Percentiles rank a stretch among this genome's conserved stretches.
Conservation (phyloP, 2,888 invertebrate genomes). For the Oxyscelio sp. region DNA sequence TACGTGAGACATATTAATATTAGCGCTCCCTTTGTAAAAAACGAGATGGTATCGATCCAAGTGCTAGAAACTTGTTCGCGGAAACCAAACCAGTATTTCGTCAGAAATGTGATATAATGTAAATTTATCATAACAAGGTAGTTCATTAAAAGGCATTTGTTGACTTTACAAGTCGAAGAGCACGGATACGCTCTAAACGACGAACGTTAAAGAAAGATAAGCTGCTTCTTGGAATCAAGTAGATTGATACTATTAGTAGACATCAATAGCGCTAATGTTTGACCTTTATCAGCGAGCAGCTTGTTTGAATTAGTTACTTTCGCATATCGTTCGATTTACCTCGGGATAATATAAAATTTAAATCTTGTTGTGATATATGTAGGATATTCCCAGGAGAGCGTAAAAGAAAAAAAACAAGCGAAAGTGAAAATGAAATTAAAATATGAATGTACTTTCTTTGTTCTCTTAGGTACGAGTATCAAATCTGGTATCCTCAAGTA, state of each 20-base stretch:
- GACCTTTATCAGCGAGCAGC: conserved; percentile 24
- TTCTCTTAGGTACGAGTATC: conserved; percentile 49
- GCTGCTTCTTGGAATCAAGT: conserved; percentile 8
- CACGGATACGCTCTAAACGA: not conserved
- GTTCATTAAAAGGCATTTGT: conserved; percentile 56
- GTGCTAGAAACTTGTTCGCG: conserved; percentile 37
- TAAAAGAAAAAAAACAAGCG: too few species aligned
- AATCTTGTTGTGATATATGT: too few species aligned
- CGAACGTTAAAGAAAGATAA: conserved; percentile 30
- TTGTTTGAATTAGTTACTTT: conserved; percentile 2
- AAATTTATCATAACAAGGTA: conserved; percentile 56
- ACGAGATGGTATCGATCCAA: conserved; percentile 51
- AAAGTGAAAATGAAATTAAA: not conserved
- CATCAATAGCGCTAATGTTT: conserved; percentile 36
- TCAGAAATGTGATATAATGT: conserved; percentile 31
- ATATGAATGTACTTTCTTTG: conserved; percentile 53
- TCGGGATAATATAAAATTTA: not conserved
- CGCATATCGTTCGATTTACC: not conserved
- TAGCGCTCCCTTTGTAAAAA: conserved; percentile 23
- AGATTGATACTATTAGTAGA: conserved; percentile 24
- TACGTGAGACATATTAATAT: conserved; percentile 46
- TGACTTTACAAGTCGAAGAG: conserved; percentile 32
- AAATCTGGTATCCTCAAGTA: conserved; percentile 25
- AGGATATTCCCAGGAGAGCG: too few species aligned
- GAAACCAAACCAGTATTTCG: conserved; percentile 46